Evolutionary conservation across 2,113 vertebrate genomes (phyloP), one percentile per base, ranked within the genome.

Genomic region (Colistium nudipinnis): DNA sequence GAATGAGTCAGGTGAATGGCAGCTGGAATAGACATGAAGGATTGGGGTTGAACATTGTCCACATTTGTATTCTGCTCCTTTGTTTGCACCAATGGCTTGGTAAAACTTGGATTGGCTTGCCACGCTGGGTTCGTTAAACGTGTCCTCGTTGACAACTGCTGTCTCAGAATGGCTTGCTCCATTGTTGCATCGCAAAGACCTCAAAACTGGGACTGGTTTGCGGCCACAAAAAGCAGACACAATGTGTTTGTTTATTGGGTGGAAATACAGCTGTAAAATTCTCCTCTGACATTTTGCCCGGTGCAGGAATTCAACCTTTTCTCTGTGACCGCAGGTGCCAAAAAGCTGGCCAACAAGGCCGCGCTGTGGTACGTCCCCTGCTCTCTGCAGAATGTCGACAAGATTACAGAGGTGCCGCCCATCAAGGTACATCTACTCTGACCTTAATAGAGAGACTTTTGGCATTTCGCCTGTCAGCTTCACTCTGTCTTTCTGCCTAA

Each of bases 291-390:
- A 60, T 72, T 62, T 63, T 43, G 38, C 16, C 39, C 2, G 14
- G 12, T 9, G 6, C 1, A 48, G 25, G 1, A 56, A 51, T 35
- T 48, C 8, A 78, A 48, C 47, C 44, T 76, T 69, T 55, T 75
- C 31, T 80, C 30, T 75, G 27, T 88, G 83, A 68, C 62, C 69
- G 7, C 78, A 99, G 98, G 98, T 48, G 81, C 87, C 13, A 98
- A 94, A 74, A 96, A 93, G 75, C 70, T 98, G 90, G 95, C 97
- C 4, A 99, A 97, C 86, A 96, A 94, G 79, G 98, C 98, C 0
- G 93, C 95, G 0, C 86, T 99, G 75, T 99, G 98, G 98, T 99
- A 98, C 0, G 98, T 99, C 60, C 96, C 97, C 0, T 90, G 96
- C 66, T 97, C 97, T 4, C 90, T 98, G 80, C 85, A 94, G 87